These are phyloP conservation scores for Sigmodon hispidus DNA, from an alignment of 2,113 vertebrate genomes.

Conservation along the genomic window DNA sequence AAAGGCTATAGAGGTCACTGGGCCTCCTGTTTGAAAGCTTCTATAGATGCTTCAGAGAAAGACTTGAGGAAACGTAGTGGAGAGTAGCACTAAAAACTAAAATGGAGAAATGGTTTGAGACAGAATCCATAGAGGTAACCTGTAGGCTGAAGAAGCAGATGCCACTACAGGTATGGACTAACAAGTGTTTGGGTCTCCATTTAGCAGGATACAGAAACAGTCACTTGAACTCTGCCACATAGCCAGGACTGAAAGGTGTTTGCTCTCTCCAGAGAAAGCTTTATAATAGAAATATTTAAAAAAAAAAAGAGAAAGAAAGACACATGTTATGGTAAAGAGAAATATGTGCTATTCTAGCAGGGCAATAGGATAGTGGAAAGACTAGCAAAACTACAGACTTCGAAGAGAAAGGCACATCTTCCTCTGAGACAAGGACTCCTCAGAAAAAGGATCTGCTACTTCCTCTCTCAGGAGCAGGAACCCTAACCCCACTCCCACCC, in stretches of 20 bases:
- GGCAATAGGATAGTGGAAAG: too few relatives aligned
- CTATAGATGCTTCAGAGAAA: neutral
- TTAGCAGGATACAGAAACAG: neutral
- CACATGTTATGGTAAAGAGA: rapidly evolving
- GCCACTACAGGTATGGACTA: neutral
- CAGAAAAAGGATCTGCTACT: neutral
- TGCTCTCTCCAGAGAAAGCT: neutral
- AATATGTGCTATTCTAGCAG: rapidly evolving
- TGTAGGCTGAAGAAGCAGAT: too few relatives aligned
- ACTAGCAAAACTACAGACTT: neutral
- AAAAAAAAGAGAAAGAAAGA: neutral
- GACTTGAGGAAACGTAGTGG: neutral
- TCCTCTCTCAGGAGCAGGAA: rapidly evolving
- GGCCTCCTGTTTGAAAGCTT: neutral
- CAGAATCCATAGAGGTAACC: rapidly evolving
- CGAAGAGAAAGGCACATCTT: neutral
- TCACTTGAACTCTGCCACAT: rapidly evolving
- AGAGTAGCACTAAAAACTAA: neutral
- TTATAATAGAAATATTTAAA: rapidly evolving
- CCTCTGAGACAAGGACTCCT: neutral
- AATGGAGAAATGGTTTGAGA: neutral
- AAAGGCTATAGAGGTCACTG: neutral
- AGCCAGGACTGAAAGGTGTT: too few relatives aligned
- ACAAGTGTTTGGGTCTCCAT: rapidly evolving
- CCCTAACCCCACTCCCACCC: too few relatives aligned